Evolutionary conservation across 2,113 vertebrate genomes (phyloP).

Genomic region (Eulemur macaco): DNA sequence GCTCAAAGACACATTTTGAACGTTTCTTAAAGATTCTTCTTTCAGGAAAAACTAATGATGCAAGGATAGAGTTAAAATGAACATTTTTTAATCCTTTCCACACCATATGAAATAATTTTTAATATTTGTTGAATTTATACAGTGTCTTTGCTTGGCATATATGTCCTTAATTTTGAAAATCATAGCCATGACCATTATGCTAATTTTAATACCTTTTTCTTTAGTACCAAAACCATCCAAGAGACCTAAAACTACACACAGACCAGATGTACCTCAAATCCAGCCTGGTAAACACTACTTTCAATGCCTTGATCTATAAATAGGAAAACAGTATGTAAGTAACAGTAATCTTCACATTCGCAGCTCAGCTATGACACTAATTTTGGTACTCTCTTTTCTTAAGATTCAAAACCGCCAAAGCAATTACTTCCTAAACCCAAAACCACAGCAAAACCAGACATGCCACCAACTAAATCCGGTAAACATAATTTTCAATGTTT

Average conservation of each 20-base stretch:
- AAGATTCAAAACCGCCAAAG: slow-evolving; percentile 75
- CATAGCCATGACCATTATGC: neutral
- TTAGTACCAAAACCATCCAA: slow-evolving; percentile 39
- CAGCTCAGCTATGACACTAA: slow-evolving; percentile 32
- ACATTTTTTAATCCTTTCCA: neutral
- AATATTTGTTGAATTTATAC: neutral
- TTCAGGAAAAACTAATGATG: neutral
- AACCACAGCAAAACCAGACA: slow-evolving; percentile 69
- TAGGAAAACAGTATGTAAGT: neutral
- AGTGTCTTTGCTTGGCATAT: neutral
- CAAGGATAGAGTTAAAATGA: neutral
- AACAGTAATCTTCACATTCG: neutral
- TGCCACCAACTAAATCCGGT: slow-evolving; percentile 77
- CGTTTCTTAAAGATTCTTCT: neutral
- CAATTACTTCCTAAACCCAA: slow-evolving; percentile 71
- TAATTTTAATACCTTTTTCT: slow-evolving; percentile 50
- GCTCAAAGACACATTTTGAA: neutral
- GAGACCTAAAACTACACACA: slow-evolving; percentile 38
- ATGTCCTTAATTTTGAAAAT: neutral
- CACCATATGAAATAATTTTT: neutral
- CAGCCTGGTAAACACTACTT: slow-evolving; percentile 42
- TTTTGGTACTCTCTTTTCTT: slow-evolving; percentile 52
- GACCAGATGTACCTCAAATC: slow-evolving; percentile 21
- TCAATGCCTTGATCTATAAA: neutral
- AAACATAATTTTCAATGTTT: slow-evolving; percentile 62